phyloP scores from a whole-genome alignment of 2,888 invertebrate genomes.

The Hydriomena furcata region DNA sequence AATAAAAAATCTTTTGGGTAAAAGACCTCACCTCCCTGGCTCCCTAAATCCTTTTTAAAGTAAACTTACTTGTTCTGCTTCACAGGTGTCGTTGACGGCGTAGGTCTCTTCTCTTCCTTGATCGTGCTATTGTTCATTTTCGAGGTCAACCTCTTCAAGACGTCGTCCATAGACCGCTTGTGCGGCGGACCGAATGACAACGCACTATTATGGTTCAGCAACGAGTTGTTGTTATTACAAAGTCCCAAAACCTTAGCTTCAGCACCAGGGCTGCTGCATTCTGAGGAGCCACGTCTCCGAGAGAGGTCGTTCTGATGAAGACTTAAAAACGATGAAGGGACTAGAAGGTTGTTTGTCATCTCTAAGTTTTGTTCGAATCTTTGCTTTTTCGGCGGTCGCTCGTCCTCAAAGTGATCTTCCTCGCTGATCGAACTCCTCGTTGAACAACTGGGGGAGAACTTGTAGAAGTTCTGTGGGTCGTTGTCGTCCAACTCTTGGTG shows the following conservation, averaged over 20 bases:
- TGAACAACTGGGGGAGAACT: constrained; percentile 76
- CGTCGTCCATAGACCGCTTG: constrained; percentile 96
- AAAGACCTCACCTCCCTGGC: too few relatives aligned
- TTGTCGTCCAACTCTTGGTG: constrained; percentile 71
- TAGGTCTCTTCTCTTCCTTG: constrained; percentile 88
- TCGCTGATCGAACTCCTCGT: constrained; percentile 80
- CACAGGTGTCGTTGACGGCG: constrained; percentile 87
- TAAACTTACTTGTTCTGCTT: constrained; percentile 79
- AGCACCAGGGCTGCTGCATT: constrained; percentile 89
- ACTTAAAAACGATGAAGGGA: constrained; percentile 78
- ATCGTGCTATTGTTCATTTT: constrained; percentile 92
- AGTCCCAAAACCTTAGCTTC: constrained; percentile 86
- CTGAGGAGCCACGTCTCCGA: constrained; percentile 84
- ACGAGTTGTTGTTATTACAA: constrained; percentile 86
- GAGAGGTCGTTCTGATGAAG: constrained; percentile 82
- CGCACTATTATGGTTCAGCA: constrained; percentile 85
- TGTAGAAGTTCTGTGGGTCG: constrained; percentile 71
- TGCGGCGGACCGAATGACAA: constrained; percentile 78
- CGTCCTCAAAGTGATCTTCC: constrained; percentile 85
- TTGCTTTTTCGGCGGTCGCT: constrained; percentile 84
- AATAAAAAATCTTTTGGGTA: too few relatives aligned
- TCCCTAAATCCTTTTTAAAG: too few relatives aligned
- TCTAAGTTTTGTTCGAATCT: constrained; percentile 83
- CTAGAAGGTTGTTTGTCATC: constrained; percentile 85
- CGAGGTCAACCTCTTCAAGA: constrained; percentile 92